Conservation (phyloP, 2,113 vertebrate genomes). For the Mormyrus lacerda region DNA sequence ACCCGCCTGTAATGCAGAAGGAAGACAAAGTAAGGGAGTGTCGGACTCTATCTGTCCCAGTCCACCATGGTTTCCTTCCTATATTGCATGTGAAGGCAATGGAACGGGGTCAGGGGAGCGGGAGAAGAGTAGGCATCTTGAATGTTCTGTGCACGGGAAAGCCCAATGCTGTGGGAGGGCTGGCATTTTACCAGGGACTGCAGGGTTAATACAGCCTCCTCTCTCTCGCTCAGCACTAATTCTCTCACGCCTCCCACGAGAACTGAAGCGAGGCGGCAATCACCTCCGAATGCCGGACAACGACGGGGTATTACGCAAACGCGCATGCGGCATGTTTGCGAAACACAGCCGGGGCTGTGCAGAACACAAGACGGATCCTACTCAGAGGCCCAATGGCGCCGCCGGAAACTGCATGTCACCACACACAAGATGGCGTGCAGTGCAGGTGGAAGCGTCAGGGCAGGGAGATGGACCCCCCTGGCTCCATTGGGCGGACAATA, state of each 20-base stretch:
- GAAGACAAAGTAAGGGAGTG: background rate
- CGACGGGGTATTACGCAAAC: background rate
- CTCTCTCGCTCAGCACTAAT: background rate
- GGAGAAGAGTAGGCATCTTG: too few species aligned
- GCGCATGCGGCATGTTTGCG: background rate
- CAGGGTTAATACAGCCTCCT: background rate
- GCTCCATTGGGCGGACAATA: background rate
- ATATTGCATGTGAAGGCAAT: background rate
- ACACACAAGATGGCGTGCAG: background rate
- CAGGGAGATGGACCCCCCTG: background rate
- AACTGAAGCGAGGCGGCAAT: background rate
- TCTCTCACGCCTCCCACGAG: background rate
- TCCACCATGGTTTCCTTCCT: slow-evolving; percentile 13
- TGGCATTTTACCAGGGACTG: background rate
- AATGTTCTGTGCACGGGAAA: background rate
- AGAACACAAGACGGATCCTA: background rate
- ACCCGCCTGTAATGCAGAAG: background rate
- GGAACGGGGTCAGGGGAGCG: background rate
- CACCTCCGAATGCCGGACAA: background rate
- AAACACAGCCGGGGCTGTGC: background rate
- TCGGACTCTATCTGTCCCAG: slow-evolving; percentile 15
- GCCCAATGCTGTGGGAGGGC: background rate
- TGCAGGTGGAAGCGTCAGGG: background rate
- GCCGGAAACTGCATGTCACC: background rate
- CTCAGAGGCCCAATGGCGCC: background rate